phyloP scores from a whole-genome alignment of 2,113 vertebrate species.

The Crotalus helleri region DNA sequence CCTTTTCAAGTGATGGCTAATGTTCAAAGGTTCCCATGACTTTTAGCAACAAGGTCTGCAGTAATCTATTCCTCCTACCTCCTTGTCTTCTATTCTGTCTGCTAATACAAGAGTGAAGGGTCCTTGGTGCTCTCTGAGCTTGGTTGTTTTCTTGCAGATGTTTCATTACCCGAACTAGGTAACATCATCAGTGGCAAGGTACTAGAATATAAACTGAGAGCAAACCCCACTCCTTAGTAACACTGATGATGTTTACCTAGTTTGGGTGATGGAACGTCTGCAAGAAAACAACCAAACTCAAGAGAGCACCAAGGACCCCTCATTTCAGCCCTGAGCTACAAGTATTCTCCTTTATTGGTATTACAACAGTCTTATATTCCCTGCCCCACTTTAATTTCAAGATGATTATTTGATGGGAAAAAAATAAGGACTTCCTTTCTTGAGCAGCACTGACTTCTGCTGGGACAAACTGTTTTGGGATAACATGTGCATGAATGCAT shows the following conservation, averaged over 20 bases:
- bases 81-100: neutral
- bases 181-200: neutral
- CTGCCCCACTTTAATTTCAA: neutral
- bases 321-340: neutral
- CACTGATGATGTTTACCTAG: no score
- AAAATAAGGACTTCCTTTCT: neutral
- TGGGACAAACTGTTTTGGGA: neutral
- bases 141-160: neutral
- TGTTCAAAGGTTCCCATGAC: neutral
- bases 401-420: neutral
- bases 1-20: neutral
- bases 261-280: no score
- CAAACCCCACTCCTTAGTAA: neutral
- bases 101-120: neutral
- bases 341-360: neutral
- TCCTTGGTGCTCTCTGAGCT: neutral
- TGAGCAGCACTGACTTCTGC: neutral
- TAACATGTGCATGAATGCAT: neutral
- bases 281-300: no score
- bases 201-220: neutral
- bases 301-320: no score
- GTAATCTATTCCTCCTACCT: neutral
- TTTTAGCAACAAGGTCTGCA: neutral
- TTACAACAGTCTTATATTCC: neutral
- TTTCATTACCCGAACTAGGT: neutral